phyloP scores from a whole-genome alignment of 2,797 vertebrate species.

The Hirundo rustica region DNA sequence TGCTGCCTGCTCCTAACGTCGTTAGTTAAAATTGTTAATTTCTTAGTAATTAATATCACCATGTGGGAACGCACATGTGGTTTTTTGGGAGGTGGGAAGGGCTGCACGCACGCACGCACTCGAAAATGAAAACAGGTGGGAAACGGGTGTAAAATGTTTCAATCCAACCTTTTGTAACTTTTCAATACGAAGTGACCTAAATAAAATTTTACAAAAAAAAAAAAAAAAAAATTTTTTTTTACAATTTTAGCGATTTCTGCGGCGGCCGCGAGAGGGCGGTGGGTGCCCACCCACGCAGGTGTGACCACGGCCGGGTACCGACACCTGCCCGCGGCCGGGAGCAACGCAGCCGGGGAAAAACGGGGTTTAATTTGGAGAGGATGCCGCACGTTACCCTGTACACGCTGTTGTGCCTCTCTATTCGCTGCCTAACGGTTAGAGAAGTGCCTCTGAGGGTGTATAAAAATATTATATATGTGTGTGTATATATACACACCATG shows the following conservation, averaged over 20 bases:
- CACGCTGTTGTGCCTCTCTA: fast-evolving
- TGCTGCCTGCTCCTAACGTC: background rate
- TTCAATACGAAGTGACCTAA: background rate
- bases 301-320: background rate
- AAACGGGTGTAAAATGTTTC: background rate
- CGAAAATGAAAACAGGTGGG: background rate
- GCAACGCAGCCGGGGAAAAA: fast-evolving
- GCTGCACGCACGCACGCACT: background rate
- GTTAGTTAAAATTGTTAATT: background rate
- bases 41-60: background rate
- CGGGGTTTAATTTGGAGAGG: fast-evolving
- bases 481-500: background rate
- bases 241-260: background rate
- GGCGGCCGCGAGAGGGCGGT: background rate
- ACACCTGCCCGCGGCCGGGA: background rate
- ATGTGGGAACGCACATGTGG: background rate
- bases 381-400: fast-evolving
- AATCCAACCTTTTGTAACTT: background rate
- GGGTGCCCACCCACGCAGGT: background rate
- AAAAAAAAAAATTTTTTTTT: too few species aligned
- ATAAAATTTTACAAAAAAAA: background rate
- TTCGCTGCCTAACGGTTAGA: fast-evolving
- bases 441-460: background rate
- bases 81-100: background rate
- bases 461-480: background rate